These are phyloP conservation scores for Orthochromis malagaraziensis DNA, from an alignment of 2,113 vertebrate species.

Conservation along the genomic window DNA sequence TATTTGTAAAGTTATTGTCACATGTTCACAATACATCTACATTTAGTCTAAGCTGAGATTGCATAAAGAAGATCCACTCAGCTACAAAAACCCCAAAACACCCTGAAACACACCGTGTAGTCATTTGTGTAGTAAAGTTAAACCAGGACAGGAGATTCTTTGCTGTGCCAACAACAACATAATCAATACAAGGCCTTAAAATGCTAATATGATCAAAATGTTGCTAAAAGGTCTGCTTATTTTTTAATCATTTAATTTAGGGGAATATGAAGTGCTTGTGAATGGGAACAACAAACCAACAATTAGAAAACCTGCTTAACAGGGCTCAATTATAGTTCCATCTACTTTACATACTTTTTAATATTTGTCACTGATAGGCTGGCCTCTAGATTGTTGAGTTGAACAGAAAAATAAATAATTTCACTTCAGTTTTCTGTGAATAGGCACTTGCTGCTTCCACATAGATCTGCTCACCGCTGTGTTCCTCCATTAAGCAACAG, in stretches of 20 bases:
- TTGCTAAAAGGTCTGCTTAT: neutral
- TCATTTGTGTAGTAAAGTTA: neutral
- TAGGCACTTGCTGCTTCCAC: neutral
- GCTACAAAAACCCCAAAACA: neutral
- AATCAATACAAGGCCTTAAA: neutral
- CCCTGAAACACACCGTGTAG: neutral
- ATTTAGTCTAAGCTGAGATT: neutral
- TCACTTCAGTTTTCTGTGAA: neutral
- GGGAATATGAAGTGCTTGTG: neutral
- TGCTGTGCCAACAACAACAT: neutral
- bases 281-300: neutral
- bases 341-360: neutral
- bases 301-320: neutral
- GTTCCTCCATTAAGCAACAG: neutral
- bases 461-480: neutral
- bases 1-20: neutral
- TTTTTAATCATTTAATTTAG: neutral
- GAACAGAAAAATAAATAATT: neutral
- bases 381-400: neutral
- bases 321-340: neutral
- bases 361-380: neutral
- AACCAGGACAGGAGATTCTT: neutral
- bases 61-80: neutral
- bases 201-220: neutral
- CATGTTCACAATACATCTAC: neutral